Evolutionary conservation across 2,888 invertebrate species (phyloP), one percentile per base, ranked within the genome.

Genomic region (Lasius fuliginosus): DNA sequence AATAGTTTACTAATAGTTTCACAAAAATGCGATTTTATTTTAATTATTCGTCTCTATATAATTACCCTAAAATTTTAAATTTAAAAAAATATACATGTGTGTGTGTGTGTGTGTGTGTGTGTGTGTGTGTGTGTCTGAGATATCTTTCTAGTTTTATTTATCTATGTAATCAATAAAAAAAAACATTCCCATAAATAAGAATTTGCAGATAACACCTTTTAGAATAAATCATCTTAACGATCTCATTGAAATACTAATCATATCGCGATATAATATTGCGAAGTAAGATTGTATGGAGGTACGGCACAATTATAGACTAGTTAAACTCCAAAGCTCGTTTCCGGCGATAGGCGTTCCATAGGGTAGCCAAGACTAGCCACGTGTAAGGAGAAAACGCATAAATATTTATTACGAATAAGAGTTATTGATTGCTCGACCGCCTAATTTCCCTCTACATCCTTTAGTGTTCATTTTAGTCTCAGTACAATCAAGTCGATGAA

Each of bases 291-390:
- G 46, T 46, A 81, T 3, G 12, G 79, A 81, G 73, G 46, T 36
- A 33, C 79, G 23, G 58, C 12, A 27, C 73, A 81, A 81, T 81
- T 81, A 81, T 73, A 81, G 79, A 73, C 60, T 58, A 9, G 46
- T 73, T 73, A 73, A 73, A 81, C 46, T 81, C 60, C 23, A 81
- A 73, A 81, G 73, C 73, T 49, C 60, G 36, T 73, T 79, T 79
- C 79, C 79, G 79, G 79, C 60, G 11, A 60, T 30, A 36, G 27
- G 73, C 60, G 79, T 79, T 73, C 79, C 79, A 49, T 27, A 12
- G 18, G 27, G 12, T 79, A 33, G 33, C 42, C 79, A 79, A 58
- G 71, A 79, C n/a, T 67, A 77, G n/a, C 79, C 46, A 79, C 73
- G 33, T 79, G 73, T 18, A 46, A 2, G 46, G 49, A 49, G 46